Base-by-base conservation (phyloP, 2,888 invertebrate genomes). In the Leptopilina myrica region DNA sequence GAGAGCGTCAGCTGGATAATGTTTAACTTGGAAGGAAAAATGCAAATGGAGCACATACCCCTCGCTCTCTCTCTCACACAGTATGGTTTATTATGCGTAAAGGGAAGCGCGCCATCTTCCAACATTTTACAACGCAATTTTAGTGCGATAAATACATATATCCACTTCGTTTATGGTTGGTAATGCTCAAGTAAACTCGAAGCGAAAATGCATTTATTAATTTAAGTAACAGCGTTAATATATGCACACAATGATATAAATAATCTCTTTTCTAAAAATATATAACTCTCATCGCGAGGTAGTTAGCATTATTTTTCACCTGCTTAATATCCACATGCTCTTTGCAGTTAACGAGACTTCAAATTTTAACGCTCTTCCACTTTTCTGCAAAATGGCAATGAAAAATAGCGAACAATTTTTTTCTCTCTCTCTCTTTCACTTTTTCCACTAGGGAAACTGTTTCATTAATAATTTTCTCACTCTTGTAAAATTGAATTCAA, bases 11-110 rank as follows among this genome's bases (percentile, higher is more conserved):
- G 69, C 69, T 69, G 69, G 69, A 69, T 49, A 46, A 46, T 69
- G 69, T 69, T 69, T 69, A 69, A 69, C 20, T 69, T 69, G 15
- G 43, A 49, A 69, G 26, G 69, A 69, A 69, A 69, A 49, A 69
- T 69, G 69, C 53, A 69, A 69, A 69, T 69, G 53, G 53, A 69
- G 69, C 53, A 69, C 69, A 69, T 49, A 69, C 53, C 12, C 49
- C 49, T 49, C 49, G 1, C 33, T 33, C 33, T 33, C 33, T 33
- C 33, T 33, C 33, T 9, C 69, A 11, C 69, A 49, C 53, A 26
- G 69, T n/a, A n/a, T 69, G 69, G 69, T 69, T 69, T 69, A 69
- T 69, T 69, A 69, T 69, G 69, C 69, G 69, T 49, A 69, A 69
- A 69, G 69, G 46, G 69, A 26, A 69, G 69, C 69, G 49, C 49